Percentiles rank a stretch among this genome's conserved stretches.
phyloP scores from a whole-genome alignment of 2,888 invertebrate species.

The Hydrotaea cyrtoneurina region DNA sequence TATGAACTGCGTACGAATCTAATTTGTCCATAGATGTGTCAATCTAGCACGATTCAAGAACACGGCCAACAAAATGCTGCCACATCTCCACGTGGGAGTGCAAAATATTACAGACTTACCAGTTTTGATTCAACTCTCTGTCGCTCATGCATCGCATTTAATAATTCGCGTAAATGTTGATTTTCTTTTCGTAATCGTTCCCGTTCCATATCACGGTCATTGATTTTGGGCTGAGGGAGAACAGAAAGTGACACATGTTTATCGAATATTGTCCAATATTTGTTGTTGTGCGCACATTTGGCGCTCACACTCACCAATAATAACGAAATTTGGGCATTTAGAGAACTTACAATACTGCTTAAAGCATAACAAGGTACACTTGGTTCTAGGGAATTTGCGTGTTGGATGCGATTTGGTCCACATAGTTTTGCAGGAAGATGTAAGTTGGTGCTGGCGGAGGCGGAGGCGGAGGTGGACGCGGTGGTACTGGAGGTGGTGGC shows the following conservation, averaged over 20 bases:
- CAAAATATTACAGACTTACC: constrained; percentile 70
- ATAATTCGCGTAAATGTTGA: constrained; percentile 86
- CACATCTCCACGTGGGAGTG: not conserved
- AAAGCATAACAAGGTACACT: constrained; percentile 84
- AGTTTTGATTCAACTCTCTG: constrained; percentile 80
- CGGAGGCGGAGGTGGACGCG: not conserved
- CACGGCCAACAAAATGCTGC: too few relatives aligned
- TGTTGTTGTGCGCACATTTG: not conserved
- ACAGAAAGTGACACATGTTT: not conserved
- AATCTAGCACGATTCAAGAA: too few relatives aligned
- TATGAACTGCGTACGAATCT: too few relatives aligned
- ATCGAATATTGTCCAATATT: too few relatives aligned
- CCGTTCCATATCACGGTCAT: constrained; percentile 88
- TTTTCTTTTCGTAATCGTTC: constrained; percentile 87
- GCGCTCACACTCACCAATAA: constrained; percentile 82
- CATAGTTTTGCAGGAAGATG: constrained; percentile 72
- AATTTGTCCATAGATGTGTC: too few relatives aligned
- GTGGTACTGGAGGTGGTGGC: constrained; percentile 13
- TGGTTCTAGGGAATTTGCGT: constrained; percentile 81
- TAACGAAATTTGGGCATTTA: constrained; percentile 86
- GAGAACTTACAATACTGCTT: constrained; percentile 84
- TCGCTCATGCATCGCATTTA: constrained; percentile 84
- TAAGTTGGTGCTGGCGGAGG: constrained; percentile 54
- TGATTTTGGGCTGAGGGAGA: constrained; percentile 85
- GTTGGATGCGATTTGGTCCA: constrained; percentile 81